Conservation (phyloP, 2,113 vertebrate genomes). For the Rhineura floridana region DNA sequence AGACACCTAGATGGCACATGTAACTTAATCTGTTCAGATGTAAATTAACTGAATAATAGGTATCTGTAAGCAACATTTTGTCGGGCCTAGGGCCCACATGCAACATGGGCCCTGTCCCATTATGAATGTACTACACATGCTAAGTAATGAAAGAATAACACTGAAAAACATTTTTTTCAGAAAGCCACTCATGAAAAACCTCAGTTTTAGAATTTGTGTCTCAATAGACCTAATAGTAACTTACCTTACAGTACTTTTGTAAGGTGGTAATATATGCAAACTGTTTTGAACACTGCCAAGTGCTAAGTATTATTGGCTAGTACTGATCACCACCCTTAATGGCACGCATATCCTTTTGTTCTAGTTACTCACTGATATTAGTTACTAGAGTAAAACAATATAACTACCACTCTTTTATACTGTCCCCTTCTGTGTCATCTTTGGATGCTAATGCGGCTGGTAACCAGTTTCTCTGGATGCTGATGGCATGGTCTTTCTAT, state of each 20-base stretch:
- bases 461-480: too few relatives aligned
- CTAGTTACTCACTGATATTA: not conserved
- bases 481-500: not conserved
- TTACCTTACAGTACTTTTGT: not conserved
- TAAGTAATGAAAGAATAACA: not conserved
- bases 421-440: too few relatives aligned
- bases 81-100: not conserved
- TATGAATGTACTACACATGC: not conserved
- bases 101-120: not conserved
- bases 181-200: not conserved
- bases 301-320: too few relatives aligned
- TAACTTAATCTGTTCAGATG: not conserved
- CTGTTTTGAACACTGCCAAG: too few relatives aligned
- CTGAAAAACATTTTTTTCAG: not conserved
- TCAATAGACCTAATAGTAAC: not conserved
- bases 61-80: not conserved
- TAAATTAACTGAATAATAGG: not conserved
- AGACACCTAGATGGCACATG: not conserved
- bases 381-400: not conserved
- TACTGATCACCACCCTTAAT: not conserved
- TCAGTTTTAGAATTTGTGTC: not conserved
- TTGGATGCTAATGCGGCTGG: too few relatives aligned
- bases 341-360: not conserved
- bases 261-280: not conserved
- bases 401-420: too few relatives aligned